Evolutionary conservation across 1,140 invertebrate species (phyloP).

Genomic region (Drosophila navojoa): DNA sequence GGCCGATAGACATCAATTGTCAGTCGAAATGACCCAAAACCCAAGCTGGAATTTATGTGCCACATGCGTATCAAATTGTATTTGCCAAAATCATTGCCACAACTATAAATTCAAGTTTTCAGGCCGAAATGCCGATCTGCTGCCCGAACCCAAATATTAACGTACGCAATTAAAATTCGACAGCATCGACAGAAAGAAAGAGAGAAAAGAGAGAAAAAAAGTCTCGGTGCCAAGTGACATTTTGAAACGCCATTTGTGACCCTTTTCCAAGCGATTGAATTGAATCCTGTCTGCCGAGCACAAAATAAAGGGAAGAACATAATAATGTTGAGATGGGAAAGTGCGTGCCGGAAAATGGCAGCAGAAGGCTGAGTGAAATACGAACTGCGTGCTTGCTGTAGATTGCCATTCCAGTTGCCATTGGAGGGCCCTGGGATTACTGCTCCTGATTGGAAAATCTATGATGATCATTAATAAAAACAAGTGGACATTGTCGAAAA

Average conservation of each 20-base stretch:
- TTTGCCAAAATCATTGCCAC: constrained; percentile 20
- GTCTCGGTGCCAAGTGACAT: constrained; percentile 46
- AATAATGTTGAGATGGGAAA: background rate
- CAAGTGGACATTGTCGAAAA: constrained; percentile 57
- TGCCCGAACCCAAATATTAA: constrained; percentile 65
- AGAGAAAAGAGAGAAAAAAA: constrained; percentile 21
- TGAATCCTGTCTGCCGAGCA: constrained; percentile 40
- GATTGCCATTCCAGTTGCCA: constrained; percentile 2
- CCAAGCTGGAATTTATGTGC: constrained; percentile 61
- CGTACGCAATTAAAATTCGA: constrained; percentile 76
- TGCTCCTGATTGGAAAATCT: constrained; percentile 74
- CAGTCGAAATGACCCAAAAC: constrained; percentile 15
- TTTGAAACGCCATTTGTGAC: constrained; percentile 38
- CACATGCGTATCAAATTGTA: constrained; percentile 26
- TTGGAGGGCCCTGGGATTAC: constrained; percentile 45
- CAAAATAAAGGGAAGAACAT: background rate
- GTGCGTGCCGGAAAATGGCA: constrained; percentile 22
- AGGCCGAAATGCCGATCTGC: constrained; percentile 32
- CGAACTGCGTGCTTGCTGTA: background rate
- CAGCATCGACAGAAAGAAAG: constrained; percentile 57
- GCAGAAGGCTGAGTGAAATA: background rate
- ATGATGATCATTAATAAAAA: constrained; percentile 77
- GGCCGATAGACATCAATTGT: constrained; percentile 63
- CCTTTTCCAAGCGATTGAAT: constrained; percentile 79
- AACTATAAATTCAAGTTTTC: constrained; percentile 69